Conservation (phyloP, 2,797 vertebrate species). For the Gymnocypris eckloni region DNA sequence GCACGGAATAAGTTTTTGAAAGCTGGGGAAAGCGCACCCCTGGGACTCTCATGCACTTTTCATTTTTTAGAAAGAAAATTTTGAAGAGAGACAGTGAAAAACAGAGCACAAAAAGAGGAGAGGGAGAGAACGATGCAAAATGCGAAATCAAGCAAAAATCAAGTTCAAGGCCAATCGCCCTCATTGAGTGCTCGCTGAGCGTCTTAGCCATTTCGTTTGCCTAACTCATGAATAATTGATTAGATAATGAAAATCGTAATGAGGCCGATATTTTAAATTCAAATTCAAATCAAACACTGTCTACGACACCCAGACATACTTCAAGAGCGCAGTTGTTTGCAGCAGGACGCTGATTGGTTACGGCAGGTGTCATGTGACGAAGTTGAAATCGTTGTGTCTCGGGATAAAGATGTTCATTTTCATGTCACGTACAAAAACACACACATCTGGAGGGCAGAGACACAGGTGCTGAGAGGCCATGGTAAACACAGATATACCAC, state of each 20-base stretch:
- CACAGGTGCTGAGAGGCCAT: conserved; percentile 30
- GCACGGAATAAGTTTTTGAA: conserved; percentile 59
- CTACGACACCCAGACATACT: conserved; percentile 63
- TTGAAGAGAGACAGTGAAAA: conserved; percentile 26
- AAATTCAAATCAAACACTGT: conserved; percentile 82
- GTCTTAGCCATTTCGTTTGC: conserved; percentile 69
- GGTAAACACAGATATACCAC: conserved; percentile 17
- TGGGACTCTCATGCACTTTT: conserved; percentile 69
- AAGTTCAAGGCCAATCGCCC: conserved; percentile 61
- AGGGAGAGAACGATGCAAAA: conserved; percentile 29
- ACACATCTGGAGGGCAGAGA: conserved; percentile 42
- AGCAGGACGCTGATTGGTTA: conserved; percentile 67
- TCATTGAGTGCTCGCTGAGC: conserved; percentile 72
- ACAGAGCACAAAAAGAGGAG: conserved; percentile 10
- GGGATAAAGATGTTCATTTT: conserved; percentile 68
- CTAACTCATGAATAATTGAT: conserved; percentile 84
- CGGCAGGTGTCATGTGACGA: conserved; percentile 54
- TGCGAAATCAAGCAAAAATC: conserved; percentile 62
- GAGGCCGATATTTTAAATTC: conserved; percentile 83
- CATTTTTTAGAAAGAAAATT: conserved; percentile 37
- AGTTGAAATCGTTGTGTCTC: conserved; percentile 57
- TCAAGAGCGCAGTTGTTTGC: conserved; percentile 64
- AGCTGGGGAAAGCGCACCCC: conserved; percentile 66
- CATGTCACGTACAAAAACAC: conserved; percentile 55
- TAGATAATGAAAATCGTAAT: conserved; percentile 83